Evolutionary conservation across 2,797 vertebrate genomes (phyloP).

Genomic region (Ammospiza maritima): DNA sequence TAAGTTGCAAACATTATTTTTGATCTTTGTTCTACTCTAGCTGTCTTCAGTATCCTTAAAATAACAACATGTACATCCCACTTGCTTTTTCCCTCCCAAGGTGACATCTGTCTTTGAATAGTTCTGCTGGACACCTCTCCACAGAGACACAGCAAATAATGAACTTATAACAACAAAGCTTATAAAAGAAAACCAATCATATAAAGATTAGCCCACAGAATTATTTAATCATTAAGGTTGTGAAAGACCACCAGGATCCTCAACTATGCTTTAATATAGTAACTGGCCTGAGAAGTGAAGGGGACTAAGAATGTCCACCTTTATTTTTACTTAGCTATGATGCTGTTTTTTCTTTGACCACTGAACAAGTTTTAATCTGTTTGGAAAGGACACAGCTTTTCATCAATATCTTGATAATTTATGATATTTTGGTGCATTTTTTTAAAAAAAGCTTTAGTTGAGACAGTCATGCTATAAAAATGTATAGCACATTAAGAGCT

Average conservation of each 20-base stretch:
- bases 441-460: not conserved
- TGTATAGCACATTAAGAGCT: not conserved
- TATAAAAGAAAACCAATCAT: not conserved
- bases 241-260: not conserved
- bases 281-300: not conserved
- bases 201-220: not conserved
- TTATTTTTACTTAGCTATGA: not conserved
- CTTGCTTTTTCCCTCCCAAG: not conserved
- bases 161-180: not conserved
- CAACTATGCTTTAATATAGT: not conserved
- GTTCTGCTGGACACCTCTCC: not conserved
- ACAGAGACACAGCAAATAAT: not conserved
- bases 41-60: not conserved
- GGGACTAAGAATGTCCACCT: not conserved
- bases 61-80: not conserved
- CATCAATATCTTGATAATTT: not conserved
- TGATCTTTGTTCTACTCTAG: not conserved
- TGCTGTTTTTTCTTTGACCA: not conserved
- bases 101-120: not conserved
- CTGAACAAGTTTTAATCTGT: not conserved
- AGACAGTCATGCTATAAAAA: not conserved
- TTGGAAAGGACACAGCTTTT: not conserved
- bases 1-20: not conserved
- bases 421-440: not conserved
- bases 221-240: not conserved